Conservation (phyloP, 2,113 vertebrate species). For the Cinclus mexicanus region DNA sequence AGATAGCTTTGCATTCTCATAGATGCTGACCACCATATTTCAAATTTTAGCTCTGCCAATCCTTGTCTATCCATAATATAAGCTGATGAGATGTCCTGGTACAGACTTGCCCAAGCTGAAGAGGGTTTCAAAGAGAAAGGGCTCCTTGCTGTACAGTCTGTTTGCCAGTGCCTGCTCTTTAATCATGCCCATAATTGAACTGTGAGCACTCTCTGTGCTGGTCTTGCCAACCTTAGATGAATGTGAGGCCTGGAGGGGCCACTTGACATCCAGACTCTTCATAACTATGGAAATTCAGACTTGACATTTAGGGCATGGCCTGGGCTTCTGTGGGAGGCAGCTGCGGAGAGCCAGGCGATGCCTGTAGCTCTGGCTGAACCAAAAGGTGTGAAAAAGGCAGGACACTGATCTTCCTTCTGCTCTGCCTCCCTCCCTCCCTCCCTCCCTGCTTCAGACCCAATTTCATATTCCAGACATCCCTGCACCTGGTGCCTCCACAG, state of each 20-base stretch:
- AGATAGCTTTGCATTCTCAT: neutral
- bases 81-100: neutral
- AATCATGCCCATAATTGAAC: neutral
- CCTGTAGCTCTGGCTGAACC: neutral
- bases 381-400: neutral
- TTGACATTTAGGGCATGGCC: slow-evolving; percentile 30
- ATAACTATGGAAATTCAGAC: neutral
- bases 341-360: neutral
- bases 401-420: neutral
- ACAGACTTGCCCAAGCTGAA: too few species aligned
- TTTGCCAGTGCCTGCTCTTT: neutral
- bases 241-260: neutral
- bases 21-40: neutral
- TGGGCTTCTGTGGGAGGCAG: slow-evolving; percentile 11
- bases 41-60: neutral
- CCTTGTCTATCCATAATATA: neutral
- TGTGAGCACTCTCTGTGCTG: neutral
- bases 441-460: neutral
- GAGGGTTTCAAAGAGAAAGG: neutral
- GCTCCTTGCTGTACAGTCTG: neutral
- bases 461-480: neutral
- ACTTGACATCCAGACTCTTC: slow-evolving; percentile 19
- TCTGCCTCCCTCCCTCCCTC: neutral
- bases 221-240: neutral
- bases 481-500: neutral